Evolutionary conservation across 2,888 invertebrate genomes (phyloP), one percentile per base, ranked within the genome.

Genomic region (Leucophora obtusa): DNA sequence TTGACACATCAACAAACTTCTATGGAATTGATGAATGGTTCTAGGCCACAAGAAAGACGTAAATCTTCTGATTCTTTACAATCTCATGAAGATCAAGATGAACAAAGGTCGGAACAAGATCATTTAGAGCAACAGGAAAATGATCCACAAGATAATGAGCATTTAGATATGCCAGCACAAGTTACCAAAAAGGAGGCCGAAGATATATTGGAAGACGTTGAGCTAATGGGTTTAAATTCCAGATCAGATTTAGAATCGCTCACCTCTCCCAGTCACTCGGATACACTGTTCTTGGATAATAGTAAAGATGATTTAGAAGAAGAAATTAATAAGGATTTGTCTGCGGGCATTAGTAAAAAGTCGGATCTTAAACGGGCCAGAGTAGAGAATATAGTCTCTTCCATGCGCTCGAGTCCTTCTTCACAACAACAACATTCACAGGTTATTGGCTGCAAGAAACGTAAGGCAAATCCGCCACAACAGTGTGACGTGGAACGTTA

Each of bases 401-500:
- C 95, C 84, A 98, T 98, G 96, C 93, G 97, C 83, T 94, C 96
- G 83, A 96, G 96, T 88, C 96, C 96, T 50, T 95, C 94, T 82
- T 94, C 95, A 21, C 92, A 91, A 11, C 88, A 91, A 77, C 93
- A 93, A 85, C 94, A 95, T 89, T 84, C 89, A 14, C 90, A 89
- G 84, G 90, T 90, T 10, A 97, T 97, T 91, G 97, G 97, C 62
- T 97, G 97, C 91, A 97, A 97, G 90, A 98, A 98, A 91, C 93
- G 98, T 60, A 98, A 98, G 91, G 92, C 98, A 35, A 98, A 98
- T 89, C 97, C 97, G 87, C 98, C 98, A 11, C 97, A 97, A 90
- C 98, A 98, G 88, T 97, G 97, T 90, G 93, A 93, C 33, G 93
- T 93, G 84, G 93, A 93, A 84, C 91, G 93, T n/a, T 92, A 92